These are phyloP conservation scores for Poeciliopsis turneri DNA, from an alignment of 2,797 vertebrate species.

Conservation along the genomic window DNA sequence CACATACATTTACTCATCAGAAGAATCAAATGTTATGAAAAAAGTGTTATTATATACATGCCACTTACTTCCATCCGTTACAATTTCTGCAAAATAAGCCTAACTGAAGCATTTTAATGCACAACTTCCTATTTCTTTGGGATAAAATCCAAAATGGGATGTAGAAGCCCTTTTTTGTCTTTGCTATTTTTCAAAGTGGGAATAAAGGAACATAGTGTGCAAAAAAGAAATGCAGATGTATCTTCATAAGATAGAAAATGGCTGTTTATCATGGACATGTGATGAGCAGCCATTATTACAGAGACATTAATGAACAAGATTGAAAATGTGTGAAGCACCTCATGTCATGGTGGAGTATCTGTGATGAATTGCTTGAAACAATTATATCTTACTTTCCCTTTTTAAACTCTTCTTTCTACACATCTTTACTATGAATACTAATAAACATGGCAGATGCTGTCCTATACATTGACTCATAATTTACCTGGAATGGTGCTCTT, in stretches of 20 bases:
- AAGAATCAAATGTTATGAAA: background rate
- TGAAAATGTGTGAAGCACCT: background rate
- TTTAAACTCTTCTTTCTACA: background rate
- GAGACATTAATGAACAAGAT: background rate
- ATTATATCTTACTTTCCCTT: background rate
- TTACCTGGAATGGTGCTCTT: slow-evolving; percentile 79
- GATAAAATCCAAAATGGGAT: background rate
- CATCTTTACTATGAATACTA: background rate
- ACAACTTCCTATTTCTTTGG: background rate
- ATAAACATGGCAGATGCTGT: background rate
- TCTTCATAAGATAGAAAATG: background rate
- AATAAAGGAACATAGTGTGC: background rate
- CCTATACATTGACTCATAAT: background rate
- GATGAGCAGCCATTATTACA: background rate
- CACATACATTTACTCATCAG: background rate
- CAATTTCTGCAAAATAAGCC: background rate
- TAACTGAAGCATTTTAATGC: background rate
- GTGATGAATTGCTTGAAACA: background rate
- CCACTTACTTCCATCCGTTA: background rate
- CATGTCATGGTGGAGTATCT: background rate
- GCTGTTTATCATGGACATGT: background rate
- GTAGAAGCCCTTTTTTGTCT: background rate
- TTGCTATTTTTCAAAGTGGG: background rate
- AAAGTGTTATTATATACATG: background rate
- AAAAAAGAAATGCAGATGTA: background rate